A percentile compares a stretch with the other conserved stretches of the same genome.
Conservation (phyloP, 2,113 vertebrate genomes). For the Halichoeres trimaculatus region DNA sequence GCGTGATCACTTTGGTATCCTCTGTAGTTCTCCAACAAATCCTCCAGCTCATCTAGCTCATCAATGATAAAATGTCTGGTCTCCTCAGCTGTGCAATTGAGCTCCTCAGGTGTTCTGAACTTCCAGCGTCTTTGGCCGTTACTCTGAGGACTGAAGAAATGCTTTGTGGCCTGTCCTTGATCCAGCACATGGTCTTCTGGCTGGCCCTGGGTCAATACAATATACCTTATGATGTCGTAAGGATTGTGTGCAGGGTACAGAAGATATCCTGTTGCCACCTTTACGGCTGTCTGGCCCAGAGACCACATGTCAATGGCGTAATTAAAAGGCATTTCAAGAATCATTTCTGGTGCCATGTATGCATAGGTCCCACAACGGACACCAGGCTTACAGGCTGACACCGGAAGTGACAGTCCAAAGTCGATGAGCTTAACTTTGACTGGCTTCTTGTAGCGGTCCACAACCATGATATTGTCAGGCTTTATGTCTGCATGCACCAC, state of each 20-base stretch:
- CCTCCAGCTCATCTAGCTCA: not conserved
- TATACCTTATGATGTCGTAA: constrained; percentile 6
- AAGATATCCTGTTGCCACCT: not conserved
- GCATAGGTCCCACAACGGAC: not conserved
- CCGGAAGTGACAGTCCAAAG: constrained; percentile 11
- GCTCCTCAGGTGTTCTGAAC: not conserved
- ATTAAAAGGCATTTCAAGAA: not conserved
- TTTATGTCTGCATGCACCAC: not conserved
- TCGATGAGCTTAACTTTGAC: constrained; percentile 17
- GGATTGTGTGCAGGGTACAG: not conserved
- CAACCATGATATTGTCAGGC: not conserved
- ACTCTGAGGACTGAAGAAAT: not conserved
- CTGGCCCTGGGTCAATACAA: constrained; percentile 20
- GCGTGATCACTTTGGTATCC: not conserved
- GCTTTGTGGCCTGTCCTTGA: not conserved
- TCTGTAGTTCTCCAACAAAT: not conserved
- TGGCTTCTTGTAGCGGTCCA: not conserved
- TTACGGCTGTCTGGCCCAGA: constrained; percentile 2
- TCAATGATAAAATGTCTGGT: no score
- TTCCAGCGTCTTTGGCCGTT: not conserved
- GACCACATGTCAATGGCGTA: constrained; percentile 27
- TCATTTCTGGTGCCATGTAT: constrained; percentile 25
- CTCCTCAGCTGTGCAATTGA: not conserved
- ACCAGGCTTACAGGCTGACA: not conserved
- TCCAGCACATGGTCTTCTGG: constrained; percentile 30